Base-by-base conservation (phyloP, 64 coral and sea anemone species). In the Stylophora pistillata region DNA sequence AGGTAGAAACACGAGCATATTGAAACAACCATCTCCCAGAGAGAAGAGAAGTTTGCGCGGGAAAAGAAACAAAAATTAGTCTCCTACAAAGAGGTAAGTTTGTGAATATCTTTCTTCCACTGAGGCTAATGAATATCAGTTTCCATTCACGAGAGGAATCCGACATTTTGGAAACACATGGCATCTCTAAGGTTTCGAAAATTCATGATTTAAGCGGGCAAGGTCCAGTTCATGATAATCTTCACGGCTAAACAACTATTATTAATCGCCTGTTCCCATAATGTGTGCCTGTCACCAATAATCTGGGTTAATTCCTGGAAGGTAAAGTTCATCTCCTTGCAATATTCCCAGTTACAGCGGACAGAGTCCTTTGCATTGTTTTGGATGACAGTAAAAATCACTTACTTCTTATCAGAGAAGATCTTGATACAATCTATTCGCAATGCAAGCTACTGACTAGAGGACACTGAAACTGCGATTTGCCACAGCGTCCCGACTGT, bases 321-420 rank as follows among this genome's bases (percentile, higher is more conserved):
- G 80, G 60, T 33, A 84, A 53, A 84, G 58, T 33, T 84, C 26
- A 84, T 32, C 59, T 65, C 33, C 60, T 84, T 5, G 61, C 30
- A 84, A 84, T 69, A 47, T 53, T 28, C 23, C 32, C 12, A 27
- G 41, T 18, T 84, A 9, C n/a, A 47, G 69, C 60, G 53, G 16
- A 9, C 15, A 60, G 34, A 84, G 33, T 62, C 80, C 28, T 1
- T 26, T 52, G 80, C 13, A 84, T 84, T 84, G 62, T 68, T 55
- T 15, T 84, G 13, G 13, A 47, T 84, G 80, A 70, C 62, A 84
- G 62, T n/a, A 25, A 29, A n/a, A 37, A 70, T 53, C 66, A 0
- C 29, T 30, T 69, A 62, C 69, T 70, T 53, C 13, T 68, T 53
- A 61, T 68, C 60, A 69, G 30, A 69, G 13, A 84, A 70, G 5